Percentiles rank a stretch among this genome's conserved stretches.
Evolutionary conservation across 2,888 invertebrate genomes (phyloP).

Genomic region (Drosophila mimetica): DNA sequence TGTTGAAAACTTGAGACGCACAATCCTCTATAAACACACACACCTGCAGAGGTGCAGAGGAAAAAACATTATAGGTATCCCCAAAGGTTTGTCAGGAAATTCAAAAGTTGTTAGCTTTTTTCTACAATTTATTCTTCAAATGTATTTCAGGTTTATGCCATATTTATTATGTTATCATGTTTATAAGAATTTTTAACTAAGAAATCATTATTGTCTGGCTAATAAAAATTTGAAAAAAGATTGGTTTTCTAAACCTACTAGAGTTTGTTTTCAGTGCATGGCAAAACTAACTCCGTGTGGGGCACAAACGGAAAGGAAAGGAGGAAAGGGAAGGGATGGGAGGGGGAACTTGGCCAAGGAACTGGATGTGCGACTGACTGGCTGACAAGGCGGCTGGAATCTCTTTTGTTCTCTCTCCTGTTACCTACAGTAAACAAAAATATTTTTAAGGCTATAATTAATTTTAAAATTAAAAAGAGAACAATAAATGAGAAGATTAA

Average conservation of each 20-base stretch:
- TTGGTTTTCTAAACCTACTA: neutral
- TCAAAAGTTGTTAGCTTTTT: too few species aligned
- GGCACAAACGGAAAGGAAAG: conserved; percentile 44
- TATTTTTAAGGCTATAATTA: neutral
- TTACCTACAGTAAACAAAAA: conserved; percentile 54
- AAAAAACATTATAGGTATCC: neutral
- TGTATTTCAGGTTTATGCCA: too few species aligned
- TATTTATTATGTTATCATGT: too few species aligned
- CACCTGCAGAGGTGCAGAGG: conserved; percentile 53
- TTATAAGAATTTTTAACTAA: too few species aligned
- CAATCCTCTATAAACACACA: conserved; percentile 48
- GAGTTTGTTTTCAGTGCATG: neutral
- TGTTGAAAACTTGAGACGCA: conserved; percentile 75
- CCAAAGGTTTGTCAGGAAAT: too few species aligned
- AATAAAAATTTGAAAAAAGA: too few species aligned
- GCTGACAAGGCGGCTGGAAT: conserved; percentile 44
- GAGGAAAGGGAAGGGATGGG: neutral
- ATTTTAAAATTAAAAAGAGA: neutral
- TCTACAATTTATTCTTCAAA: too few species aligned
- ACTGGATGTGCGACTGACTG: conserved; percentile 32
- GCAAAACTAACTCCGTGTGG: conserved; percentile 52
- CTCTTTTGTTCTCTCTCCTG: conserved; percentile 22
- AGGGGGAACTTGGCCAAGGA: conserved; percentile 10
- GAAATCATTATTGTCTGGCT: too few species aligned
- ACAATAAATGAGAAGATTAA: neutral